Base-by-base conservation (phyloP, 2,888 invertebrate genomes). In the Leptarthrus brevirostris region DNA sequence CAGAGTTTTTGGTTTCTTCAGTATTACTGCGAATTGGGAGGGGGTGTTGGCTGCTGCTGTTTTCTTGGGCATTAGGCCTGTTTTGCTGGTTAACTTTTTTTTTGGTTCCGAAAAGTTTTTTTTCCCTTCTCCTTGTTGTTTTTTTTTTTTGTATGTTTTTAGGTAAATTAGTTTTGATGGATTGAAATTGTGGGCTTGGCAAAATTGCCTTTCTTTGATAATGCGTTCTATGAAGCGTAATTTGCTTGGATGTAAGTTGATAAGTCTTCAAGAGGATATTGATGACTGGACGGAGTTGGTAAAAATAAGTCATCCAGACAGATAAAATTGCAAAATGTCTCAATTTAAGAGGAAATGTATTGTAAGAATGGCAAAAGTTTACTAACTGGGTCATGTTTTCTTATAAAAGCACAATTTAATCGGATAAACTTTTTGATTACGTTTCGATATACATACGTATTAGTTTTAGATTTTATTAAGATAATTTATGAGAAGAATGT, bases 161-260 rank as follows among this genome's bases (percentile, higher is more conserved):
- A 75, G 75, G 75, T 76, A 76, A 75, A 76, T 76, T 75, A 76
- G 75, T 75, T 76, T 75, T 76, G 74, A 75, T 76, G 76, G 74
- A 76, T 76, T 74, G 72, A 76, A 74, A 76, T 74, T 76, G 76
- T 72, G 74, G 76, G 76, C 76, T 76, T 76, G 76, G 76, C 76
- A 74, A 61, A 76, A 74, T 76, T 66, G 69, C 66, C 74, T 73
- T 72, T 74, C 66, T 72, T 74, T 74, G 71, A 75, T 75, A 74
- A 75, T 75, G 66, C 74, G 74, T 71, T 74, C 74, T 74, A 74
- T 75, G 75, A 73, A 74, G 74, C 72, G 74, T 74, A 75, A 74
- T 75, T 73, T 72, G 14, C 30, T 44, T 16, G 30, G 52, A 69
- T 52, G 69, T 40, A 44, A 44, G 64, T 64, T 64, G 64, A 64